Evolutionary conservation across 2,113 vertebrate species (phyloP), one percentile per base, ranked within the genome.

Genomic region (Microcebus griseorufus): DNA sequence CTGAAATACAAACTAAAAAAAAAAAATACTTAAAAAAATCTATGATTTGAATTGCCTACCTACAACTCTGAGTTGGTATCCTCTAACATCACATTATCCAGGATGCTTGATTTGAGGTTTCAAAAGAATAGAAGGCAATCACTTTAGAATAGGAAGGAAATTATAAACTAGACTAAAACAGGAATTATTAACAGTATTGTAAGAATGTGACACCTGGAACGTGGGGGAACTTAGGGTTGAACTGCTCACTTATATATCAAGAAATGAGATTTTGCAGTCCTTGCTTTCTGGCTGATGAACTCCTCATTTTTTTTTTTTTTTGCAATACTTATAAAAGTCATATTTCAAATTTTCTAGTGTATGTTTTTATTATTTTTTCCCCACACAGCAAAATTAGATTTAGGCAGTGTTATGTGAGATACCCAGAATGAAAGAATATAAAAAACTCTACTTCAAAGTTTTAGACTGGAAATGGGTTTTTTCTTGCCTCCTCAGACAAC

Each of bases 381-480:
- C 23, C 37, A 16, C 5, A n/a, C 1, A 70, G 64, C 27, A 93
- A 64, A 95, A 89, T 86, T 95, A 55, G 20, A 82, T 89, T 82
- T 79, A 93, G 86, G 53, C 55, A 93, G n/a, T 69, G 22, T 81
- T 95, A 69, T 9, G 1, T 83, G 51, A 92, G 83, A 58, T 75
- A 87, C 5, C 37, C 32, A 79, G 42, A 95, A 79, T 70, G 60
- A 95, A 94, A 91, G 17, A 32, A 6, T 70, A 5, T 64, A 70
- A 75, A 29, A 96, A 97, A 75, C 22, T 60, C 6, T 32, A 48
- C 75, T 89, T 92, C 16, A 58, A 84, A 94, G 20, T 81, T 93
- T 3, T 14, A 80, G 42, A 14, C 18, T 88, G 5, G 51, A 90
- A 95, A 87, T 89, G 23, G 45, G 0, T 86, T 79, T 92, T 90